phyloP scores from a whole-genome alignment of 1,140 invertebrate genomes.

The Drosophila sucinea region DNA sequence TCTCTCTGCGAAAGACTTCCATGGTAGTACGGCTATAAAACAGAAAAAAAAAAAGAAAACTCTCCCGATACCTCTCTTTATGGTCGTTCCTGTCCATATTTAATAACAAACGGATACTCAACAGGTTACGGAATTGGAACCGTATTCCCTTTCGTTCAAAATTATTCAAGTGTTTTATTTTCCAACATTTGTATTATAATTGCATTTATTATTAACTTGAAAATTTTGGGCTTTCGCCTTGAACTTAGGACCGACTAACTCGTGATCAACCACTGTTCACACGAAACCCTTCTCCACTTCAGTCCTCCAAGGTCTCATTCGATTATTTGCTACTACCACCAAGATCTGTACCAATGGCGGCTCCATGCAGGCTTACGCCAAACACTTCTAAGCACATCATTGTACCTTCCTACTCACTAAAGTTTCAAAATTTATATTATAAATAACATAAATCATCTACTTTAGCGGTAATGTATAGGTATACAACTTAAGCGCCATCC shows the following conservation, averaged over 20 bases:
- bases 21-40: too few relatives aligned
- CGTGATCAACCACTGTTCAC: constrained; percentile 95
- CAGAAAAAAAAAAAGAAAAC: constrained; percentile 67
- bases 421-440: too few relatives aligned
- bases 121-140: constrained; percentile 88
- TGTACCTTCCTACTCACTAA: too few relatives aligned
- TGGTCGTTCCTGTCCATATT: constrained; percentile 54
- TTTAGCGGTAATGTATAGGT: too few relatives aligned
- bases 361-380: constrained; percentile 74
- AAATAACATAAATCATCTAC: too few relatives aligned
- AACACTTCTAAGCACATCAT: too few relatives aligned
- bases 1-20: too few relatives aligned
- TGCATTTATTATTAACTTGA: constrained; percentile 44
- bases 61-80: constrained; percentile 62
- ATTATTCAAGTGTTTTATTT: too few relatives aligned
- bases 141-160: too few relatives aligned
- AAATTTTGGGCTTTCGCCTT: constrained; percentile 25
- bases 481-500: too few relatives aligned
- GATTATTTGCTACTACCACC: constrained; percentile 93
- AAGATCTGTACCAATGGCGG: constrained; percentile 83
- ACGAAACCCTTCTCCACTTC: constrained; percentile 86
- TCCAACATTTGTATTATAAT: too few relatives aligned
- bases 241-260: constrained; percentile 89
- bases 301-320: constrained; percentile 90
- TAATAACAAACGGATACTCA: constrained; percentile 69